phyloP scores from a whole-genome alignment of 1,140 invertebrate species.

The Drosophila arawakana region DNA sequence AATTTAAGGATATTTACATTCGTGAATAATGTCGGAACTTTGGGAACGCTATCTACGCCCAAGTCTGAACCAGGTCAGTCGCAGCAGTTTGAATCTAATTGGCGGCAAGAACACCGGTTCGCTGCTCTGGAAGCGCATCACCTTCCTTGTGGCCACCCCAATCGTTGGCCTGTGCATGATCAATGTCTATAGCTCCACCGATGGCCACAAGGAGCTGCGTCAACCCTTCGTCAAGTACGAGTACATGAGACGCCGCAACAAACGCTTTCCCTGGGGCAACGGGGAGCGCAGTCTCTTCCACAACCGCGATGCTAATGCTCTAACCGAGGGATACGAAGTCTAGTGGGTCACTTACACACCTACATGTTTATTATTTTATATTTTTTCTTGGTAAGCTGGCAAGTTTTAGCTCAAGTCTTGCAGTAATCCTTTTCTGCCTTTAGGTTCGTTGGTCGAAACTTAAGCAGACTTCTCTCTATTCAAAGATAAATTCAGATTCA shows the following conservation, averaged over 20 bases:
- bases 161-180: constrained; percentile 88
- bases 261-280: constrained; percentile 95
- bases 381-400: constrained; percentile 10
- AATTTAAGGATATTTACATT: not conserved
- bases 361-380: constrained; percentile 4
- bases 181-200: constrained; percentile 88
- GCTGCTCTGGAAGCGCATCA: constrained; percentile 88
- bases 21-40: constrained; percentile 29
- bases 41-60: constrained; percentile 35
- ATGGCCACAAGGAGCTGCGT: constrained; percentile 83
- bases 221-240: constrained; percentile 89
- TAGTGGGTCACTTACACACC: not conserved
- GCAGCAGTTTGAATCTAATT: constrained; percentile 17
- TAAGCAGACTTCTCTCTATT: not conserved
- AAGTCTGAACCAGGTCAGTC: not conserved
- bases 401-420: not conserved
- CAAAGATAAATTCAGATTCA: not conserved
- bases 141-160: constrained; percentile 89
- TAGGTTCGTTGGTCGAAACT: constrained; percentile 7
- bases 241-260: constrained; percentile 89
- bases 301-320: constrained; percentile 90
- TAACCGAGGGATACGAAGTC: constrained; percentile 91
- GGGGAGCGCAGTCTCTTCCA: constrained; percentile 91
- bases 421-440: not conserved
- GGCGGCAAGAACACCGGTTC: constrained; percentile 4